Evolutionary conservation across 2,888 invertebrate genomes (phyloP).

Genomic region (Lepidonotus clava): DNA sequence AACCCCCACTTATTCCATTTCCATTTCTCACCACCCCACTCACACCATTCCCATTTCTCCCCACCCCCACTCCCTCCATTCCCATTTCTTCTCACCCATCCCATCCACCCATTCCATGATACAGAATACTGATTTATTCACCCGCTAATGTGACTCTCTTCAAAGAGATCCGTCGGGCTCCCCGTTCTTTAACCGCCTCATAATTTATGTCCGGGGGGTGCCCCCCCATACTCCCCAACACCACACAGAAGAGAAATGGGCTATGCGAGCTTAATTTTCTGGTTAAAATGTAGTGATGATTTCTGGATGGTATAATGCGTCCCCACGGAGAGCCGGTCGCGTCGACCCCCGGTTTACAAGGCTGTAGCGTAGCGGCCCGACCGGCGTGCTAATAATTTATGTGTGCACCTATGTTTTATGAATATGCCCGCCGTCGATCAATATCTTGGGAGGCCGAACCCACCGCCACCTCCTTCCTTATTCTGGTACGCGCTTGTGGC

Average conservation of each 20-base stretch:
- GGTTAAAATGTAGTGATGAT: slow-evolving; percentile 57
- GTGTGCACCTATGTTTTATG: slow-evolving; percentile 49
- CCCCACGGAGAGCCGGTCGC: slow-evolving; percentile 25
- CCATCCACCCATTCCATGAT: not conserved
- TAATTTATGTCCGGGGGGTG: slow-evolving; percentile 18
- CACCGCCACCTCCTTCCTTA: not conserved
- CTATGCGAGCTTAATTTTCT: slow-evolving; percentile 52
- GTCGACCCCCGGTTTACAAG: not conserved
- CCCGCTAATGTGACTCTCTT: slow-evolving; percentile 4
- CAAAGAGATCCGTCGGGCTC: not conserved
- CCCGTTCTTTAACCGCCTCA: not conserved
- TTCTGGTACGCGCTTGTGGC: not conserved
- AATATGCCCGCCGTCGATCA: slow-evolving; percentile 38
- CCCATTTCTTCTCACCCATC: not conserved
- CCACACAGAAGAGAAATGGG: slow-evolving; percentile 42
- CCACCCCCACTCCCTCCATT: no score
- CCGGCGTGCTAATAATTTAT: slow-evolving; percentile 52
- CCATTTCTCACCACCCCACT: no score
- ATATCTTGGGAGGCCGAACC: slow-evolving; percentile 40
- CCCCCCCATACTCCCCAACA: no score
- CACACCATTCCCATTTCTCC: no score
- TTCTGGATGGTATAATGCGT: slow-evolving; percentile 47
- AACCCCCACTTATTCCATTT: no score
- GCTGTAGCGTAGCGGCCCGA: not conserved
- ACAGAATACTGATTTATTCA: slow-evolving; percentile 6